Base-by-base conservation (phyloP, 2,888 invertebrate species). In the Perdita meconis region DNA sequence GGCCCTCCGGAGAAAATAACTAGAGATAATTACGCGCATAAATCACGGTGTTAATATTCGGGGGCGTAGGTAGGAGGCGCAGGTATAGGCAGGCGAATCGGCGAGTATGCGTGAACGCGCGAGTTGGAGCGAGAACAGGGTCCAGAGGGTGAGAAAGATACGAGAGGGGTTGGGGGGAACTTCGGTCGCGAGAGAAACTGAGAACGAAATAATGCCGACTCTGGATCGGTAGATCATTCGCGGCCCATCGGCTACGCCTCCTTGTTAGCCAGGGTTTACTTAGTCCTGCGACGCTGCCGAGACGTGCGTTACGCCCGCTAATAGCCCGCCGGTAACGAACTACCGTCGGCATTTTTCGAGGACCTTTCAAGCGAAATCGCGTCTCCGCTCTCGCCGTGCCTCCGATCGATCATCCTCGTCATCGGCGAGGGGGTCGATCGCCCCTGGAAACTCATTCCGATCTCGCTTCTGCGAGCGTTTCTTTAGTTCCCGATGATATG, bases 21-120 rank as follows among this genome's bases (percentile, higher is more conserved):
- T 88, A 87, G 87, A 89, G 89, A 92, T 92, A 92, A 92, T 92
- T 92, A 91, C 92, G 87, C 74, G 91, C 92, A 92, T 92, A 92
- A 92, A 92, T 92, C 92, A 92, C 85, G 84, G 86, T 85, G 89
- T 91, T 92, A 91, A 92, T 92, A 92, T 91, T 91, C 89, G 91
- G 89, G 91, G 92, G 92, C 92, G 92, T 90, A 87, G 80, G 88
- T 86, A 88, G 86, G 87, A 89, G 88, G 87, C 81, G 82, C 88
- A 53, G 50, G 78, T 79, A 77, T 78, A 82, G 83, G 81, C 79
- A 85, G 82, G 81, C 75, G 77, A 78, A 19, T 55, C 63, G 55
- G 1, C 64, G 30, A 30, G 38, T 44, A 36, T 55, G 61, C 19
- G 64, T 64, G 38, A 67, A 53, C 56, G 64, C 63, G 38, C 24